Base-by-base conservation (phyloP, 2,113 vertebrate genomes). In the Sander vitreus region DNA sequence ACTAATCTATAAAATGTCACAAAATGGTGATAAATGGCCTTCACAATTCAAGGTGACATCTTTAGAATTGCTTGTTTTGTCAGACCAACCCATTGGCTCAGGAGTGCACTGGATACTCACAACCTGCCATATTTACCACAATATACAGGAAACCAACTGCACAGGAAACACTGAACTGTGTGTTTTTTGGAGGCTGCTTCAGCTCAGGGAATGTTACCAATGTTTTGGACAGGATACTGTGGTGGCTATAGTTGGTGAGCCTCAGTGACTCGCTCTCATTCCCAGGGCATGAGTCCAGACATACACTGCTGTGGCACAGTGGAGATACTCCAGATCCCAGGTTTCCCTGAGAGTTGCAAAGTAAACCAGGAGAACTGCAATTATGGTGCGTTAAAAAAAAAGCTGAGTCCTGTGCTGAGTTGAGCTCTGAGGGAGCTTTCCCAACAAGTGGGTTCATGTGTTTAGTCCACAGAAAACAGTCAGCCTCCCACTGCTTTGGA, bases 351-450 rank as follows among this genome's bases (percentile, higher is more conserved):
- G 80, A 70, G 51, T 91, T 73, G 79, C 68, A 72, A 83, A 80
- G 79, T 82, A 83, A 89, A 90, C 90, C 69, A 87, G 83, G 82
- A 78, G 83, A 86, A 45, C 76, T 89, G 82, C 89, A 95, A 94
- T 95, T 94, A 93, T 68, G 74, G 85, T 78, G 73, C 33, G 55
- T 86, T 86, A 39, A 10, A 77, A 76, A 93, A 92, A 91, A 89
- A 89, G 90, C 85, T 65, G 87, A 93, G 76, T 76, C 83, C 81
- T 85, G 86, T 62, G 69, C 85, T 75, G 78, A 76, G 86, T 78
- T 84, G 69, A 85, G 87, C 80, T 90, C 55, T 51, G 18, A 68
- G 47, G 66, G 66, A 68, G 48, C 66, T 68, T 94, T 92, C 70
- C 88, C 88, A 88, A 85, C 89, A 78, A 80, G 85, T 86, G 85